phyloP scores from a whole-genome alignment of 2,797 vertebrate genomes.

The Coccyzus lansbergi region DNA sequence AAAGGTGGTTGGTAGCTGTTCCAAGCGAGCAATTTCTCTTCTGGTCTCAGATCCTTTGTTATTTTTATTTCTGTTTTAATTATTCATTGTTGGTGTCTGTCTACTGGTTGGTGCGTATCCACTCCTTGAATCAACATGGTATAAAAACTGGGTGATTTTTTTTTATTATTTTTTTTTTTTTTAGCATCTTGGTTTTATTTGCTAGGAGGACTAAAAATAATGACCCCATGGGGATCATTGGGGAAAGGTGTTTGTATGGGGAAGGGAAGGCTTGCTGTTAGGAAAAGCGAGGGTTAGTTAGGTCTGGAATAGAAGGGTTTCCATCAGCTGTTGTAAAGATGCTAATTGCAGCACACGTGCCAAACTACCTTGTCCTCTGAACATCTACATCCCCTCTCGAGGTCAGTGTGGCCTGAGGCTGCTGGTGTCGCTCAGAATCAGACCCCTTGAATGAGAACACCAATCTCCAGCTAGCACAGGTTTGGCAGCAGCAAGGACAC shows the following conservation, averaged over 20 bases:
- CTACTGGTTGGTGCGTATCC: not conserved
- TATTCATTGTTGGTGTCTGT: not conserved
- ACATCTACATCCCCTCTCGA: not conserved
- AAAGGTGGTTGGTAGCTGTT: not conserved
- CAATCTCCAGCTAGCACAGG: accelerated
- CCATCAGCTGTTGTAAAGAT: not conserved
- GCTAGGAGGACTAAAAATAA: not conserved
- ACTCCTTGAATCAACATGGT: not conserved
- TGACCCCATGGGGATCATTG: not conserved
- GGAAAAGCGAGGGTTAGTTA: not conserved
- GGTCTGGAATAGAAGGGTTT: not conserved
- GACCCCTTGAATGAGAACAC: not conserved
- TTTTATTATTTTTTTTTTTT: not conserved
- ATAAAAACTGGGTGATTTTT: not conserved
- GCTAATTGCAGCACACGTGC: not conserved
- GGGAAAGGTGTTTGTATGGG: not conserved
- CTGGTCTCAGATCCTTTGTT: not conserved
- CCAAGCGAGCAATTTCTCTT: constrained; percentile 24
- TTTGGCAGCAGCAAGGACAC: not conserved
- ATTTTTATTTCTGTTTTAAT: constrained; percentile 16
- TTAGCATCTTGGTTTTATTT: not conserved
- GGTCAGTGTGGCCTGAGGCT: not conserved
- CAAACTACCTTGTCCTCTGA: not conserved
- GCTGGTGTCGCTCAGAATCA: not conserved
- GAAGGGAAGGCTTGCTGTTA: not conserved